These are phyloP conservation scores for Hyles vespertilio DNA, from an alignment of 1,140 invertebrate genomes.

Conservation along the genomic window DNA sequence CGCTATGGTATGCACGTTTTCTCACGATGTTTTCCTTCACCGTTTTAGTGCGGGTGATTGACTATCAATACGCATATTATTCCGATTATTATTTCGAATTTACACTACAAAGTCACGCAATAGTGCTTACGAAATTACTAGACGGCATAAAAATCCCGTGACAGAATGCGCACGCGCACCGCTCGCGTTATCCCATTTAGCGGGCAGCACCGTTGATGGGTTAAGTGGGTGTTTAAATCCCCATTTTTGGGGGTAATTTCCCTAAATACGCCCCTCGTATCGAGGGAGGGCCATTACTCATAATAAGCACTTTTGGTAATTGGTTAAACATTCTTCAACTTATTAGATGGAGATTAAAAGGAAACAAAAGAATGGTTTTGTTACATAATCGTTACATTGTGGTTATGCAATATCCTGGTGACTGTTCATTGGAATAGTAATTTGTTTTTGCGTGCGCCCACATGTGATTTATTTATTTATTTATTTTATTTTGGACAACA, in stretches of 20 bases:
- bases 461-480: too few species aligned
- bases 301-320: constrained; percentile 12
- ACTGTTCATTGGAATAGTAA: too few species aligned
- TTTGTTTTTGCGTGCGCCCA: too few species aligned
- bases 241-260: constrained; percentile 30
- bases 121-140: not conserved
- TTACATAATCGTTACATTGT: not conserved
- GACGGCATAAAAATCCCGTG: not conserved
- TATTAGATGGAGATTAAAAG: constrained; percentile 4
- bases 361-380: not conserved
- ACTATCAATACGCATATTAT: too few species aligned
- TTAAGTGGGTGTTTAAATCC: constrained; percentile 37
- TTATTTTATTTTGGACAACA: too few species aligned
- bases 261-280: constrained; percentile 17
- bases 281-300: constrained; percentile 13
- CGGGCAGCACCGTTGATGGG: constrained; percentile 26
- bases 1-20: too few species aligned
- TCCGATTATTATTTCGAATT: too few species aligned
- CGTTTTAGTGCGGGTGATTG: too few species aligned
- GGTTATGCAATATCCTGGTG: not conserved
- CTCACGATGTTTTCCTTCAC: too few species aligned
- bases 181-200: constrained; percentile 26
- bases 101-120: too few species aligned
- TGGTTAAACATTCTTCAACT: constrained; percentile 8
- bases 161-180: constrained; percentile 29